Conservation (phyloP, 2,113 vertebrate species). For the Bambusicola thoracicus region DNA sequence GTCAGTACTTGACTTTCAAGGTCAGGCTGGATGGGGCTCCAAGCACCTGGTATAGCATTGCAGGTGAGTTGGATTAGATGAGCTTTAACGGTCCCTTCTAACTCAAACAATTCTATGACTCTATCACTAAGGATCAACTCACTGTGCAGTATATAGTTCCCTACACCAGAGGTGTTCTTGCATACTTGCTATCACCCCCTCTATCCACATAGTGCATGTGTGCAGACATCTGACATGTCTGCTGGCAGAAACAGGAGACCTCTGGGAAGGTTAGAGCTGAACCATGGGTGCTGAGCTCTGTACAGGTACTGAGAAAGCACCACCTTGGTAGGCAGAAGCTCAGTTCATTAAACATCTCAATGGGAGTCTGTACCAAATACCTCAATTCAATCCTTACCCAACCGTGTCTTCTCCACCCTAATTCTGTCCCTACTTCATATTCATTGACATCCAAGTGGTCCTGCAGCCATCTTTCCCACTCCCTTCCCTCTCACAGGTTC, state of each 20-base stretch:
- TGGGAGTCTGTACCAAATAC: not conserved
- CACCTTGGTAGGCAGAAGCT: not conserved
- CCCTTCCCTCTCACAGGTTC: not conserved
- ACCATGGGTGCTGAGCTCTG: not conserved
- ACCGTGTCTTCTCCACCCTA: not conserved
- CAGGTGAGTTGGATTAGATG: too few species aligned
- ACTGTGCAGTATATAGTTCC: not conserved
- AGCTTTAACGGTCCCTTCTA: too few species aligned
- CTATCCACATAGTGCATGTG: not conserved
- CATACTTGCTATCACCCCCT: not conserved
- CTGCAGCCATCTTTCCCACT: not conserved
- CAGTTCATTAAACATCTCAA: not conserved
- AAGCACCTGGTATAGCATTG: too few species aligned
- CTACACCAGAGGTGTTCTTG: not conserved
- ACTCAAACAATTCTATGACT: too few species aligned
- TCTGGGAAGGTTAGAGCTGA: not conserved
- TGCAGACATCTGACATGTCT: accelerated
- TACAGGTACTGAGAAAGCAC: not conserved
- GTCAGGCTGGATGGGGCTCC: too few species aligned
- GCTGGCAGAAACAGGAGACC: not conserved
- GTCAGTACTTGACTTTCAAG: too few species aligned
- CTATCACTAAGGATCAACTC: not conserved
- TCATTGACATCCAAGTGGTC: not conserved
- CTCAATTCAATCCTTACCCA: accelerated
- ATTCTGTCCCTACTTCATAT: not conserved